Conservation (phyloP, 2,888 invertebrate genomes). For the Dinocampus coccinellae region DNA sequence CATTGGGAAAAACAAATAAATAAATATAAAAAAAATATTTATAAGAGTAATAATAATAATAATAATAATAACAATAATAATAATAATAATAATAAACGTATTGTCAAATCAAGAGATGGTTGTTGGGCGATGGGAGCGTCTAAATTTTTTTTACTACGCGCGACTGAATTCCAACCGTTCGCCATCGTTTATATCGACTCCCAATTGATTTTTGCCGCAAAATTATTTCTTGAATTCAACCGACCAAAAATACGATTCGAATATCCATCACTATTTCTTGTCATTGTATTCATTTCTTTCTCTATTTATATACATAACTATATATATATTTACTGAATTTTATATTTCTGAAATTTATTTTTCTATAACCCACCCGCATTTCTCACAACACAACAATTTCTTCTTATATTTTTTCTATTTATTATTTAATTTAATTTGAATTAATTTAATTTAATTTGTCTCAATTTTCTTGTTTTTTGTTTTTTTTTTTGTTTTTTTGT, state of each 20-base stretch:
- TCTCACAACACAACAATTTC: too few relatives aligned
- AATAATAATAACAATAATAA: too few relatives aligned
- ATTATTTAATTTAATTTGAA: too few relatives aligned
- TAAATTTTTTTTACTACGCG: conserved; percentile 27
- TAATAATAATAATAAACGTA: neutral
- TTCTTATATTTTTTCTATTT: too few relatives aligned
- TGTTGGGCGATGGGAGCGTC: neutral
- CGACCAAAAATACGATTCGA: neutral
- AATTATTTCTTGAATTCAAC: conserved; percentile 31
- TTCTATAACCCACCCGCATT: neutral
- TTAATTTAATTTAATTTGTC: too few relatives aligned
- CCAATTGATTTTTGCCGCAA: conserved; percentile 33
- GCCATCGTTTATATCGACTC: conserved; percentile 33
- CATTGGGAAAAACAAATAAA: neutral
- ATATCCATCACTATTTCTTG: conserved; percentile 26
- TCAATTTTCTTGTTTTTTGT: too few relatives aligned
- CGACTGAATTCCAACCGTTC: conserved; percentile 29
- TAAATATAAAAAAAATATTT: too few relatives aligned
- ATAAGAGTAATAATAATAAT: too few relatives aligned
- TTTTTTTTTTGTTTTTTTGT: neutral
- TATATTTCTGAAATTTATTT: conserved; percentile 14
- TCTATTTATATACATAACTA: neutral
- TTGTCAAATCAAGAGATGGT: neutral
- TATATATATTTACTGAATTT: neutral
- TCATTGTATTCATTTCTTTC: neutral